These are phyloP conservation scores for Ifrita kowaldi DNA, from an alignment of 2,113 vertebrate species.

Conservation along the genomic window DNA sequence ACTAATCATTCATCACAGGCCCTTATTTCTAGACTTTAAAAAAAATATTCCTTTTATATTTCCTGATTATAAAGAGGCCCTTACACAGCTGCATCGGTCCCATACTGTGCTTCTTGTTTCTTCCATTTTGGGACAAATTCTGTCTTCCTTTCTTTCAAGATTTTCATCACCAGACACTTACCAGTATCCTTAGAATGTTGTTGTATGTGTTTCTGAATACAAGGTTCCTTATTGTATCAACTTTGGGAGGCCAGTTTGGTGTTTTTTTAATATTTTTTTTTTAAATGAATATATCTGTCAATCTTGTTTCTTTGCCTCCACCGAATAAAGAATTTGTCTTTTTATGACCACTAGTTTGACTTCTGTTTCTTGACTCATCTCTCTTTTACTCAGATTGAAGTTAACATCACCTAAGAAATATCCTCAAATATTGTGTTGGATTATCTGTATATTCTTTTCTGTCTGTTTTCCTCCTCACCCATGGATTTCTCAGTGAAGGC, in stretches of 20 bases:
- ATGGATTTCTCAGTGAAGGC: neutral
- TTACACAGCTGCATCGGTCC: neutral
- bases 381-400: neutral
- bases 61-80: neutral
- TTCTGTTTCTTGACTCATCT: neutral
- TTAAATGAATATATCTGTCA: neutral
- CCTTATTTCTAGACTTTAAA: neutral
- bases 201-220: neutral
- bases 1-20: neutral
- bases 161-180: neutral
- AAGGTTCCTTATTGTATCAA: neutral
- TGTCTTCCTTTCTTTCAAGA: neutral
- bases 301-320: neutral
- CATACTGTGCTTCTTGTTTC: neutral
- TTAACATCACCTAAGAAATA: neutral
- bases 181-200: neutral
- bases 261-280: neutral
- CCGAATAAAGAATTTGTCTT: neutral
- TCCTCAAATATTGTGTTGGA: neutral
- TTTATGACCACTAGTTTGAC: neutral
- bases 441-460: neutral
- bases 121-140: neutral
- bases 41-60: neutral
- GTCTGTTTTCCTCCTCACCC: fast-evolving
- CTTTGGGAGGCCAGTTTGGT: neutral